phyloP scores from a whole-genome alignment of 2,113 vertebrate species.

The Heterocephalus glaber region DNA sequence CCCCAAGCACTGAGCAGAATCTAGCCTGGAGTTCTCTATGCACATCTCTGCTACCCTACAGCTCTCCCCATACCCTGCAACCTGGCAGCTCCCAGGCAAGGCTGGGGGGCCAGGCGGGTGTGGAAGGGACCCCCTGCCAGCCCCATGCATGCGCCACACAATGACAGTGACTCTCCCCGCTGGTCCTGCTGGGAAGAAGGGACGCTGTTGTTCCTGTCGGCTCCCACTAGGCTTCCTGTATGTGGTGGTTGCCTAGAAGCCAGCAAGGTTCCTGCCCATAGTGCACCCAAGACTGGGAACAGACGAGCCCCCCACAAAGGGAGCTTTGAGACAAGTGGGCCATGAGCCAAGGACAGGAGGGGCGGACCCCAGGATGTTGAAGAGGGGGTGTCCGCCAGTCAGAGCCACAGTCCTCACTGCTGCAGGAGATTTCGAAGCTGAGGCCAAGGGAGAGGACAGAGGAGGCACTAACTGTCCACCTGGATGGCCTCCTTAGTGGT shows the following conservation, averaged over 20 bases:
- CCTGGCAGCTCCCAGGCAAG: not conserved
- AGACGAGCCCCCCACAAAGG: constrained; percentile 84
- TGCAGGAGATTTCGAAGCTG: constrained; percentile 79
- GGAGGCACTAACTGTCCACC: constrained; percentile 63
- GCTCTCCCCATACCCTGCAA: not conserved
- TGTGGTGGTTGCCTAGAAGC: constrained; percentile 81
- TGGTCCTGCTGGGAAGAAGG: constrained; percentile 25
- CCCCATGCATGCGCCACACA: not conserved
- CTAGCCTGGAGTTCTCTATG: not conserved
- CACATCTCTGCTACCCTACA: constrained; percentile 2
- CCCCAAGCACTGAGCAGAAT: not conserved
- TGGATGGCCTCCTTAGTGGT: constrained; percentile 85
- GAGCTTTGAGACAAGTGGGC: constrained; percentile 73
- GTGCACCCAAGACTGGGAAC: constrained; percentile 85
- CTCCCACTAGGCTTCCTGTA: constrained; percentile 80
- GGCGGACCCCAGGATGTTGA: not conserved
- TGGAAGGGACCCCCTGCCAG: not conserved
- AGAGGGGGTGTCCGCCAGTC: not conserved
- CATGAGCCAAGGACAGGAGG: constrained; percentile 70
- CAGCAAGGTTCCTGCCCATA: constrained; percentile 80
- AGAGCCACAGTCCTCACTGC: not conserved
- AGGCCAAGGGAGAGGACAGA: constrained; percentile 28
- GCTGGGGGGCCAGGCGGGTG: not conserved
- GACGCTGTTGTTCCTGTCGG: constrained; percentile 60
- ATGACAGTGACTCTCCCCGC: not conserved